Evolutionary conservation across 1,140 invertebrate genomes (phyloP).

Genomic region (Laodelphax striatellus): DNA sequence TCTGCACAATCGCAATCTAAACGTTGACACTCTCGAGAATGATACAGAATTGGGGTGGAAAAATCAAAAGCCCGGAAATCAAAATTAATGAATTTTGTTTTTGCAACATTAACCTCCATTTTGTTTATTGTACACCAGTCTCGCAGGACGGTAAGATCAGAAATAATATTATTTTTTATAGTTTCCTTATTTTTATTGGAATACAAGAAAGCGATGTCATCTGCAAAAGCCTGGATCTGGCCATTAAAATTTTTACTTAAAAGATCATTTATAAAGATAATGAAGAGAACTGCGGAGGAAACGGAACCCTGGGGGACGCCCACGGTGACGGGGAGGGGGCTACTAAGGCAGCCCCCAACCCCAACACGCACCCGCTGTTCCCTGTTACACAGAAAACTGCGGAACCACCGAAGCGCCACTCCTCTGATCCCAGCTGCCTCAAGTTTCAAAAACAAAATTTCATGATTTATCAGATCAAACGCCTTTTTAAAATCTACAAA

Average conservation of each 20-base stretch:
- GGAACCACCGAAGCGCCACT: neutral
- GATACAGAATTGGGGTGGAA: neutral
- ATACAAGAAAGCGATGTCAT: conserved; percentile 5
- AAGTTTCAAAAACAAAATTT: neutral
- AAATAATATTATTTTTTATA: neutral
- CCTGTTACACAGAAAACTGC: neutral
- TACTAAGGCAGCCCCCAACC: neutral
- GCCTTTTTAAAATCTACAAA: conserved; percentile 7
- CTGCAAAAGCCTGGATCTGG: conserved; percentile 1
- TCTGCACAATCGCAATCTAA: neutral
- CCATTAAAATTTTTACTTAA: neutral
- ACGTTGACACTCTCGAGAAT: neutral
- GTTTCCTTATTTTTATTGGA: neutral
- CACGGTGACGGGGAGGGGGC: neutral
- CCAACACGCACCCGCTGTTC: neutral
- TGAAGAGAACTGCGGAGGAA: conserved; percentile 2
- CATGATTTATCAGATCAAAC: conserved; percentile 2
- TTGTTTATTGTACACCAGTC: neutral
- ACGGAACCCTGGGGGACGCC: conserved; percentile 5
- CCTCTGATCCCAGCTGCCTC: conserved; percentile 5
- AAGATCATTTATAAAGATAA: conserved; percentile 9
- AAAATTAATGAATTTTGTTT: conserved; percentile 6
- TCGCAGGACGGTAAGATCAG: neutral
- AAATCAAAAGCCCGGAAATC: neutral
- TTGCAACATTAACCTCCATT: neutral